Percentiles rank a stretch among this genome's conserved stretches.
phyloP scores from a whole-genome alignment of 2,888 invertebrate species.

The Hirudinaria manillensis region DNA sequence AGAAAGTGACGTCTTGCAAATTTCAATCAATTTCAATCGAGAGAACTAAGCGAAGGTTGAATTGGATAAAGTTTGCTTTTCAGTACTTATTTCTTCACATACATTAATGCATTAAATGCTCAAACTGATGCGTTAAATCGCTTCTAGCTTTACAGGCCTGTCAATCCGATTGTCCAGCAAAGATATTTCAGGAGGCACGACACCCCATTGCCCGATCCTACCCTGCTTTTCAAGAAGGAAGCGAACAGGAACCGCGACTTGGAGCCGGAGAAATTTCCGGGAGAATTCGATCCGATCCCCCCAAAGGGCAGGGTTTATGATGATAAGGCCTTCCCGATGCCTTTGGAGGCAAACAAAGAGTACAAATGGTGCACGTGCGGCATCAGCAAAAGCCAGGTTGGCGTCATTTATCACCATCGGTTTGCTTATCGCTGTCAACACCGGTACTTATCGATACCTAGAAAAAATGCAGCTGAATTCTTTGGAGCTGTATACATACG shows the following conservation, averaged over 20 bases:
- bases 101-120: too few species aligned
- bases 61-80: too few species aligned
- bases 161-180: background rate
- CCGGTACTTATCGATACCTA: background rate
- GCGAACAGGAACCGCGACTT: background rate
- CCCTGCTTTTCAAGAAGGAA: background rate
- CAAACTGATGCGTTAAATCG: background rate
- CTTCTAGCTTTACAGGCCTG: background rate
- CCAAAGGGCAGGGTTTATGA: slow-evolving; percentile 74
- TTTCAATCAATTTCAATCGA: too few species aligned
- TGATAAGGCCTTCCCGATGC: slow-evolving; percentile 77
- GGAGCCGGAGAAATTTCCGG: slow-evolving; percentile 35
- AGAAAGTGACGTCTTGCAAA: too few species aligned
- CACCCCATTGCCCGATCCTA: background rate
- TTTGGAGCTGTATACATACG: too few species aligned
- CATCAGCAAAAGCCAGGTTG: slow-evolving; percentile 71
- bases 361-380: slow-evolving; percentile 94
- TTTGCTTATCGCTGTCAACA: background rate
- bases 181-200: background rate
- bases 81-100: too few species aligned
- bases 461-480: background rate
- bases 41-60: too few species aligned
- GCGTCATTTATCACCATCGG: background rate
- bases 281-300: slow-evolving; percentile 33
- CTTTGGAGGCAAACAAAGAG: slow-evolving; percentile 66